Percentiles rank a stretch among this genome's conserved stretches.
Evolutionary conservation across 2,888 invertebrate species (phyloP).

Genomic region (Lepidochrysops patricia): DNA sequence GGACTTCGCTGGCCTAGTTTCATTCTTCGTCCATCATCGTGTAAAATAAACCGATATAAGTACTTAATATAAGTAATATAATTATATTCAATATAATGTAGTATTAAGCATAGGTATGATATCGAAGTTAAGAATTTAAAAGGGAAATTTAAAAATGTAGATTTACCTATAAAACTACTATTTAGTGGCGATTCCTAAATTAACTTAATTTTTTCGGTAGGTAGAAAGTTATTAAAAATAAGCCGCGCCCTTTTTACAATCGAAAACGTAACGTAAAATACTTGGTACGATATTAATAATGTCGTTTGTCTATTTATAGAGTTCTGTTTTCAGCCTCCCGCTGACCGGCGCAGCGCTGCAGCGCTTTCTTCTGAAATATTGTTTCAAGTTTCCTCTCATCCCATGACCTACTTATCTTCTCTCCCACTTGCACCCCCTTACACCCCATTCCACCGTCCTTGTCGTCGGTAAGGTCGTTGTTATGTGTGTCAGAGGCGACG

Average conservation of each 20-base stretch:
- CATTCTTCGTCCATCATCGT: not conserved
- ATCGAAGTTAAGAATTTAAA: not conserved
- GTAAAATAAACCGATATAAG: not conserved
- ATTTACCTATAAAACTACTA: not conserved
- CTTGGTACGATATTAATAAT: slow-evolving; percentile 35
- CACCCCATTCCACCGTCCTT: slow-evolving; percentile 34
- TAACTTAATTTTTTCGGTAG: too few relatives aligned
- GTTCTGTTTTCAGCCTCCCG: slow-evolving; percentile 42
- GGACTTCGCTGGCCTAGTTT: not conserved
- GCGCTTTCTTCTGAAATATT: slow-evolving; percentile 48
- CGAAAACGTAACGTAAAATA: not conserved
- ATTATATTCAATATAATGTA: too few relatives aligned
- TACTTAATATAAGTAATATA: too few relatives aligned
- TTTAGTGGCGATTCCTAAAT: too few relatives aligned
- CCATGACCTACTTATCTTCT: slow-evolving; percentile 64
- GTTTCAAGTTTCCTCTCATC: slow-evolving; percentile 53
- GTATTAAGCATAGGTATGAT: too few relatives aligned
- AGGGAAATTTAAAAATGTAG: not conserved
- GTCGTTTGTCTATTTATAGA: slow-evolving; percentile 53
- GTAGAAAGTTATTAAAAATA: not conserved
- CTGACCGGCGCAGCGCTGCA: slow-evolving; percentile 44
- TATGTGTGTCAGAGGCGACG: slow-evolving; percentile 65
- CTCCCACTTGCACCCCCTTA: slow-evolving; percentile 32
- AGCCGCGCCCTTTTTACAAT: not conserved
- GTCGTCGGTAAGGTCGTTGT: slow-evolving; percentile 58